A percentile compares a stretch with the other conserved stretches of the same genome.
Conservation (phyloP, 37 sponge, comb jelly and placozoan species). For the Bolinopsis microptera region DNA sequence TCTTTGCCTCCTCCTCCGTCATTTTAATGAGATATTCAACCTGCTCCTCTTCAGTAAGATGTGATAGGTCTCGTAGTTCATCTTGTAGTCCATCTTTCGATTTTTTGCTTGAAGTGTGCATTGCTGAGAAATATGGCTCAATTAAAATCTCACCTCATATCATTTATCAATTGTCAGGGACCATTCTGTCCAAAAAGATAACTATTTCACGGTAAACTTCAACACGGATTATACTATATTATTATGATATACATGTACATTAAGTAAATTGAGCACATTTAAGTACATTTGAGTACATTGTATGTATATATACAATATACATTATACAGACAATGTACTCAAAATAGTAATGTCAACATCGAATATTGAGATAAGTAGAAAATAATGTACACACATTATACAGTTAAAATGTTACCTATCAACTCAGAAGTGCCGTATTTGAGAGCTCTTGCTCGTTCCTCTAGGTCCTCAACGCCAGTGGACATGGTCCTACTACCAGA, state of each 20-base stretch:
- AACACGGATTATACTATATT: no score
- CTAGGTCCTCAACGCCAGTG: slow-evolving; percentile 45
- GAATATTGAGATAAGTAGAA: background rate
- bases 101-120: background rate
- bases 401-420: no score
- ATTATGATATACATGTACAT: no score
- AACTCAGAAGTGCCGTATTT: slow-evolving; percentile 3
- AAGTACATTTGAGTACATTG: no score
- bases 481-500: background rate
- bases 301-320: no score
- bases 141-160: no score
- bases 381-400: no score
- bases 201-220: no score
- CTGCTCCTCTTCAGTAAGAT: slow-evolving; percentile 33
- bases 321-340: no score
- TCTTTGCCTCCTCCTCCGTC: background rate
- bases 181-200: no score
- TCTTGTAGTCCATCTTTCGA: background rate
- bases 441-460: slow-evolving; percentile 11
- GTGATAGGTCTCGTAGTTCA: background rate
- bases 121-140: background rate
- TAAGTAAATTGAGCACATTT: no score
- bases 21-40: slow-evolving; percentile 34
- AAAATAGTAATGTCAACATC: background rate
- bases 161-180: no score